A percentile compares a stretch with the other conserved stretches of the same genome.
These are phyloP conservation scores for Oedothorax gibbosus DNA, from an alignment of 1,140 invertebrate species.

Conservation along the genomic window DNA sequence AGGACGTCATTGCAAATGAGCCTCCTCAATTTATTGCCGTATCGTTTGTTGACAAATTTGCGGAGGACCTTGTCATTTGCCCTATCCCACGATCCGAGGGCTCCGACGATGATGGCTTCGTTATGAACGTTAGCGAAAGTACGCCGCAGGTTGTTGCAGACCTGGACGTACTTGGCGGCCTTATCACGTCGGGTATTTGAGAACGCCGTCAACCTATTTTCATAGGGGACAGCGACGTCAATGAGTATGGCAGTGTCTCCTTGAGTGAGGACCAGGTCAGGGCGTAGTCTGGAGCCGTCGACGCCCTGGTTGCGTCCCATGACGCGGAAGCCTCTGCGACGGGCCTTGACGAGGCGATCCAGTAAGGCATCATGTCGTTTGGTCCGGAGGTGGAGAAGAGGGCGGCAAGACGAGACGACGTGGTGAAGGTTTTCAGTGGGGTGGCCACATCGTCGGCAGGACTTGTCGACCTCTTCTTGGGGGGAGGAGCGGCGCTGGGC, in stretches of 20 bases:
- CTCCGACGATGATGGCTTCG: too few species aligned
- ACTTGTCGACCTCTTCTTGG: background rate
- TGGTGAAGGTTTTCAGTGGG: background rate
- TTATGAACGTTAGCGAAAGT: too few species aligned
- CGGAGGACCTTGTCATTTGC: too few species aligned
- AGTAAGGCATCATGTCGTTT: background rate
- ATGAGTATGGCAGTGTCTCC: background rate
- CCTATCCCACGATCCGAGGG: too few species aligned
- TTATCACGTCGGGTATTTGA: background rate
- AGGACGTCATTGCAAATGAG: too few species aligned
- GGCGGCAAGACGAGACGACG: background rate
- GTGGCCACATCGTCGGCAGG: background rate
- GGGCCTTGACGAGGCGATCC: background rate
- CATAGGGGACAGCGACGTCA: conserved; percentile 7
- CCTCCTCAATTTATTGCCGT: too few species aligned
- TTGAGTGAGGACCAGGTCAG: too few species aligned
- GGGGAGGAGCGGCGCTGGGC: background rate
- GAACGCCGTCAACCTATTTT: background rate
- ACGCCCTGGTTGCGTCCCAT: too few species aligned
- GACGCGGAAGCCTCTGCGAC: too few species aligned
- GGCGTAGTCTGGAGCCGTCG: too few species aligned
- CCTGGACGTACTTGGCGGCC: background rate
- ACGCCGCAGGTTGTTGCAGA: too few species aligned
- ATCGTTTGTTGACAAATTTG: too few species aligned
- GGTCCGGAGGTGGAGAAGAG: background rate